Conservation (phyloP, 2,113 vertebrate species). For the Alouatta palliata region DNA sequence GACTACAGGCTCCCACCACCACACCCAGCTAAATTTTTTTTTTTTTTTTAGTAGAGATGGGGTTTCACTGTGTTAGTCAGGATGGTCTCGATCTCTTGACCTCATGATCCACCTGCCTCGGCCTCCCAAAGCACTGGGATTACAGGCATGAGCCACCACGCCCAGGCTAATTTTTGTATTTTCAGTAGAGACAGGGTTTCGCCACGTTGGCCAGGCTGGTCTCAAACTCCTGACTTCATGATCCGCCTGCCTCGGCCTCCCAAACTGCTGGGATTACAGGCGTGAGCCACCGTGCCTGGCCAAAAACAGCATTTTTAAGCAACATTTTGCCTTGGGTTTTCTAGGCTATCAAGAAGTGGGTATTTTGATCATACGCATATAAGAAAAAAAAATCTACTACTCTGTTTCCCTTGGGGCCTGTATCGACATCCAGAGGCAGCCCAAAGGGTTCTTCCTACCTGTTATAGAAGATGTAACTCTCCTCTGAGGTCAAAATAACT, state of each 20-base stretch:
- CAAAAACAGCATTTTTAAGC: not conserved
- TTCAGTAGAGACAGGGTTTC: too few relatives aligned
- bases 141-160: too few relatives aligned
- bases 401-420: not conserved
- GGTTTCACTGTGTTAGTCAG: too few relatives aligned
- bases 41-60: too few relatives aligned
- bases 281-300: fast-evolving
- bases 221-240: not conserved
- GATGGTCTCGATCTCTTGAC: too few relatives aligned
- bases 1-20: too few relatives aligned
- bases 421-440: not conserved
- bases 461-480: not conserved
- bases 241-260: not conserved
- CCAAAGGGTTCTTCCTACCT: conserved; percentile 7
- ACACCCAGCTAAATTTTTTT: too few relatives aligned
- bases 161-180: too few relatives aligned
- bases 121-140: too few relatives aligned
- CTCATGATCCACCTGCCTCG: too few relatives aligned
- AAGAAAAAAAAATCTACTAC: conserved; percentile 49
- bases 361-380: not conserved
- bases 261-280: not conserved
- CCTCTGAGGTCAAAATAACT: not conserved
- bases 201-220: not conserved
- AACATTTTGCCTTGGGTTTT: not conserved
- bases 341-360: not conserved